Base-by-base conservation (phyloP, 2,888 invertebrate species). In the Podabrus alpinus region DNA sequence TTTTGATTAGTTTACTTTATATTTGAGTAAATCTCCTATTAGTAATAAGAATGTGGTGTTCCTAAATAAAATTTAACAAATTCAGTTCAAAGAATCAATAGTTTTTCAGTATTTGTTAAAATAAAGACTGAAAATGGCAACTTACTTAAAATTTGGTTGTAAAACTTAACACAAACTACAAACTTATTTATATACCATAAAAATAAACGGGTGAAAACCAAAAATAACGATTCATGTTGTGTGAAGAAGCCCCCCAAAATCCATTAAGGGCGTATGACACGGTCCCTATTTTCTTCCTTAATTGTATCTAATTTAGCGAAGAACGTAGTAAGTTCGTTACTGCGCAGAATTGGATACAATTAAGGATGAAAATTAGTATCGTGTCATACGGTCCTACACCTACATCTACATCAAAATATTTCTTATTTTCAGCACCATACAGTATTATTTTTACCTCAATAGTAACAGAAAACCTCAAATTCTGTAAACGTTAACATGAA, bases 81-180 rank as follows among this genome's bases (percentile, higher is more conserved):
- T 45, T 45, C 45, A n/a, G 45, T n/a, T 13, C 45, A 45, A 45
- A 45, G 45, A 45, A 64, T 19, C 62, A 64, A 19, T 64, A 64
- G 62, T 64, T 64, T 17, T 21, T 64, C 62, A 64, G 62, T 64
- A 64, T 64, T 64, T 16, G 19, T 19, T 19, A 19, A 17, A 29
- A 17, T 29, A 11, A 62, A 45, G 71, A 71, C 71, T 71, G 71
- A 71, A 61, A 59, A 19, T 66, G 71, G 71, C 71, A 21, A 15
- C 45, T 71, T 71, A 71, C 71, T 71, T 71, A 71, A 71, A 64
- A 64, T 64, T 19, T 64, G 62, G 16, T 64, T 16, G 45, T 45
- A 45, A 45, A 45, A n/a, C 45, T 5, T 45, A 45, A 45, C 45
- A 45, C 45, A 45, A 45, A n/a, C 45, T 45, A 45, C 5, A 45